A percentile compares a stretch with the other conserved stretches of the same genome.
Evolutionary conservation across 2,888 invertebrate genomes (phyloP).

Genomic region (Hydrotaea cyrtoneurina): DNA sequence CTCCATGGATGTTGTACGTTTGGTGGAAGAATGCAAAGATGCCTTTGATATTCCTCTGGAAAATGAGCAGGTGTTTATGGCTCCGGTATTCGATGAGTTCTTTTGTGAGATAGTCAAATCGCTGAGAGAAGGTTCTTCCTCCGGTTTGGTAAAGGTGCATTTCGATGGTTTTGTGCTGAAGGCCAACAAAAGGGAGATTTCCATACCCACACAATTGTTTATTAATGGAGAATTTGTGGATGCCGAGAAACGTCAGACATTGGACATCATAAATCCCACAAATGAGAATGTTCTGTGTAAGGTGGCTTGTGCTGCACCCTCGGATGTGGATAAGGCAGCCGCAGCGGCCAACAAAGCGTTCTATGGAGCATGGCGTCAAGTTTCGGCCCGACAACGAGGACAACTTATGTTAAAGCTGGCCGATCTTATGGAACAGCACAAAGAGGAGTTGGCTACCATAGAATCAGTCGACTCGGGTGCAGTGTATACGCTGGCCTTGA

Average conservation of each 20-base stretch:
- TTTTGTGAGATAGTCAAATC: slow-evolving; percentile 85
- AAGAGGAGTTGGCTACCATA: slow-evolving; percentile 96
- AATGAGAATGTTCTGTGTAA: slow-evolving; percentile 90
- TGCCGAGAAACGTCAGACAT: slow-evolving; percentile 85
- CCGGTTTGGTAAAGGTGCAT: slow-evolving; percentile 82
- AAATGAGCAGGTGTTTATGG: slow-evolving; percentile 96
- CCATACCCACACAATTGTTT: slow-evolving; percentile 94
- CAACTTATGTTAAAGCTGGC: slow-evolving; percentile 92
- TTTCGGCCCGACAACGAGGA: slow-evolving; percentile 95
- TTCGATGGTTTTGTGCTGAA: slow-evolving; percentile 89
- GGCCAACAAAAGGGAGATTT: slow-evolving; percentile 91
- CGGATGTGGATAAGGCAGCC: slow-evolving; percentile 94
- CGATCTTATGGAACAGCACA: slow-evolving; percentile 96
- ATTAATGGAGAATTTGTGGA: slow-evolving; percentile 95
- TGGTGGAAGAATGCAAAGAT: slow-evolving; percentile 96
- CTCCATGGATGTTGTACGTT: slow-evolving; percentile 95
- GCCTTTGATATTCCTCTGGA: slow-evolving; percentile 88
- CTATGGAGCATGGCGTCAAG: slow-evolving; percentile 96
- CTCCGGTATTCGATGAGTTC: slow-evolving; percentile 93
- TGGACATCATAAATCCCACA: slow-evolving; percentile 90
- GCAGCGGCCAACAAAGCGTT: slow-evolving; percentile 93
- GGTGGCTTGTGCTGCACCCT: slow-evolving; percentile 87
- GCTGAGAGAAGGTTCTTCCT: slow-evolving; percentile 83
- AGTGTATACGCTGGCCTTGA: slow-evolving; percentile 96
- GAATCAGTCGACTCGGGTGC: slow-evolving; percentile 97